A percentile compares a stretch with the other conserved stretches of the same genome.
These are phyloP conservation scores for Orthosia gracilis DNA, from an alignment of 2,888 invertebrate species.

Conservation along the genomic window DNA sequence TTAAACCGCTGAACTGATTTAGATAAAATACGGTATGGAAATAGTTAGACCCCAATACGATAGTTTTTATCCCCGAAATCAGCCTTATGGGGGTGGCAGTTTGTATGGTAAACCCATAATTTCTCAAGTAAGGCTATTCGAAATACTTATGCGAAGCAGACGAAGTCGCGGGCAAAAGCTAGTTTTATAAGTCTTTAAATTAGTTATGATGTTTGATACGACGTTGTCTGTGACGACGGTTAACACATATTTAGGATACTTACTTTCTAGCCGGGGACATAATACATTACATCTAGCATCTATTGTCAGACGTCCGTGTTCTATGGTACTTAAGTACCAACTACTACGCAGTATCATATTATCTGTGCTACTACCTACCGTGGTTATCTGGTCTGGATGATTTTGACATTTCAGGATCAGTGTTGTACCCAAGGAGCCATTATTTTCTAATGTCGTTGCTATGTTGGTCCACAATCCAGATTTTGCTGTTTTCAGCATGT, in stretches of 20 bases:
- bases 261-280: background rate
- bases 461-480: constrained; percentile 91
- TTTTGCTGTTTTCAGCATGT: constrained; percentile 83
- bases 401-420: constrained; percentile 88
- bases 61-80: too few relatives aligned
- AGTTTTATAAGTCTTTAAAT: too few relatives aligned
- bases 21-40: background rate
- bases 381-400: constrained; percentile 84
- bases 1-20: background rate
- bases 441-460: constrained; percentile 83
- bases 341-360: background rate
- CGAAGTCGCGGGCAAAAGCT: too few relatives aligned
- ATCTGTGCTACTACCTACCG: constrained; percentile 70
- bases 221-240: too few relatives aligned
- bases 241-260: background rate
- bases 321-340: background rate
- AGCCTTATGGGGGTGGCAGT: too few relatives aligned
- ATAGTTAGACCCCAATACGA: too few relatives aligned
- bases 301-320: too few relatives aligned
- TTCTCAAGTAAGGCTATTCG: too few relatives aligned
- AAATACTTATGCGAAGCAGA: too few relatives aligned
- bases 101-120: too few relatives aligned
- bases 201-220: too few relatives aligned
- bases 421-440: constrained; percentile 83
- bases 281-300: background rate